Evolutionary conservation across 2,888 invertebrate genomes (phyloP).

Genomic region (Orthonevra nobilis): DNA sequence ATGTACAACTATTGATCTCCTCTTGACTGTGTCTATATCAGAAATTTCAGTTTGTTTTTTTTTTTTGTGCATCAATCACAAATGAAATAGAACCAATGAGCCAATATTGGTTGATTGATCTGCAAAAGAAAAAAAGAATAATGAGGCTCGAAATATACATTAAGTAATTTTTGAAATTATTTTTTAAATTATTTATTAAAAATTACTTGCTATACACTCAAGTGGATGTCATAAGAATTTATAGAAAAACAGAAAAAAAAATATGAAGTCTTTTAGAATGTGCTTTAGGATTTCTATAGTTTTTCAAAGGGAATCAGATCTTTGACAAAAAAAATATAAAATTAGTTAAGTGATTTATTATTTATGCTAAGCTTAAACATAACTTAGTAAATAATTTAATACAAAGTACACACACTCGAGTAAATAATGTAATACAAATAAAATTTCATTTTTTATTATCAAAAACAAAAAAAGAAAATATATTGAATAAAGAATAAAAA

Average conservation of each 20-base stretch:
- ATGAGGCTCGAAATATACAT: no score
- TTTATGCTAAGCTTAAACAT: conserved; percentile 53
- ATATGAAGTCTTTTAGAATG: neutral
- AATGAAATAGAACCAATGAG: conserved; percentile 50
- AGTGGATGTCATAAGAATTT: conserved; percentile 25
- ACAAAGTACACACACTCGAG: conserved; percentile 64
- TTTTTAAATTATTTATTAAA: neutral
- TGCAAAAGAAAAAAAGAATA: conserved; percentile 14
- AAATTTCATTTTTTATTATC: conserved; percentile 70
- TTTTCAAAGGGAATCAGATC: no score
- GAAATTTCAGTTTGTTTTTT: no score
- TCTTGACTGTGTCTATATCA: conserved; percentile 34
- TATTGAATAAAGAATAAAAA: no score
- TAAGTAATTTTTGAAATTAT: neutral
- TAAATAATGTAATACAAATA: conserved; percentile 62
- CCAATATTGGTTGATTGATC: conserved; percentile 56
- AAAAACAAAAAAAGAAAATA: conserved; percentile 37
- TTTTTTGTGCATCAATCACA: conserved; percentile 42
- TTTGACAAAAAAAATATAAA: conserved; percentile 16
- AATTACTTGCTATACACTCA: conserved; percentile 13
- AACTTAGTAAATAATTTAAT: conserved; percentile 61
- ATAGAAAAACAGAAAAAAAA: neutral
- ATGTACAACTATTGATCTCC: conserved; percentile 33
- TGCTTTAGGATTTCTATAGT: no score
- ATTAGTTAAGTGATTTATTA: conserved; percentile 51